Conservation (phyloP, 2,113 vertebrate species). For the Tupaia tana region DNA sequence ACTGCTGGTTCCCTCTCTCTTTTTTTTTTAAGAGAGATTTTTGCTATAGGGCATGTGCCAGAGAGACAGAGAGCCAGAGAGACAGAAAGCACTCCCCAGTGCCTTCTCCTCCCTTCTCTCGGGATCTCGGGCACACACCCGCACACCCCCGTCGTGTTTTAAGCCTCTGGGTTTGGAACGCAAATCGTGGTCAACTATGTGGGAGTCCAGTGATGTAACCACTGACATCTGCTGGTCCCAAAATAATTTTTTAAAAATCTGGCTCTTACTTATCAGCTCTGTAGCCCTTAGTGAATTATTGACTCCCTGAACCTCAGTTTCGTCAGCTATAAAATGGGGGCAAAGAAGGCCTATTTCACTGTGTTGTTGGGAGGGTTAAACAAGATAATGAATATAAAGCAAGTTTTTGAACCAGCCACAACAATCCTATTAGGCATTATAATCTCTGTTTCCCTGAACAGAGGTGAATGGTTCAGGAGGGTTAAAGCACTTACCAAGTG, state of each 20-base stretch:
- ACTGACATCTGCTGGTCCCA: no score
- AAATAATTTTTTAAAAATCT: not conserved
- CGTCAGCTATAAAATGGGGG: conserved; percentile 42
- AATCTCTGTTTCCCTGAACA: conserved; percentile 13
- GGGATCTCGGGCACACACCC: no score
- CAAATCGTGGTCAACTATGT: no score
- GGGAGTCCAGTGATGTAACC: no score
- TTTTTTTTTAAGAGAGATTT: no score
- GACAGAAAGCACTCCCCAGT: not conserved
- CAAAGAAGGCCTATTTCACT: not conserved
- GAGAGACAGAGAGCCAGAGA: no score
- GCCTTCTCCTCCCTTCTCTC: not conserved
- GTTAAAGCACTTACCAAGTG: not conserved
- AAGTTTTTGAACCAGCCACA: conserved; percentile 37
- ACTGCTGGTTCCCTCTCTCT: not conserved
- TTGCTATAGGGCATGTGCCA: no score
- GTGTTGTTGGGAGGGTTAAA: not conserved
- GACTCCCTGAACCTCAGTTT: conserved; percentile 12
- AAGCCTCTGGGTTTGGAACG: no score
- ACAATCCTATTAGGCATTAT: not conserved
- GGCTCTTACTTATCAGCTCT: not conserved
- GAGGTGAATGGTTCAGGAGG: not conserved
- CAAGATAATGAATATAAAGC: conserved; percentile 14
- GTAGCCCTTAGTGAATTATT: not conserved
- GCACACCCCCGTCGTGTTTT: no score